Conservation (phyloP, 2,113 vertebrate species). For the Acrocephalus arundinaceus region DNA sequence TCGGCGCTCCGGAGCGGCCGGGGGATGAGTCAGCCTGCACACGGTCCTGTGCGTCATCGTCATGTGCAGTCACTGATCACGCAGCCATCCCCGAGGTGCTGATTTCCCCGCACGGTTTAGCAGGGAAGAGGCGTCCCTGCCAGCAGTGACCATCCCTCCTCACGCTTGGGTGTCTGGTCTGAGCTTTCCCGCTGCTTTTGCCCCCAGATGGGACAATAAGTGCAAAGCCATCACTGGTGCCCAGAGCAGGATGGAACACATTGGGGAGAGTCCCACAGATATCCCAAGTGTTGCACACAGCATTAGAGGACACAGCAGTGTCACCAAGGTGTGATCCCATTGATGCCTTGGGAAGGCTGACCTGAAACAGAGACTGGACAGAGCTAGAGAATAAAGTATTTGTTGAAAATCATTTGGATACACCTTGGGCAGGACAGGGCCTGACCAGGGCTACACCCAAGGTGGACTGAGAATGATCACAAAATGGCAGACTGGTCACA, state of each 20-base stretch:
- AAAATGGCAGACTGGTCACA: too few species aligned
- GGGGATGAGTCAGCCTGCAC: constrained; percentile 59
- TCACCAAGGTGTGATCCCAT: neutral
- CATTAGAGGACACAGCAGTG: accelerated
- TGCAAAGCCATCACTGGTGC: accelerated
- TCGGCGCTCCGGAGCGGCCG: neutral
- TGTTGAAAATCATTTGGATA: too few species aligned
- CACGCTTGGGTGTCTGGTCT: accelerated
- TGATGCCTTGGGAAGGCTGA: too few species aligned
- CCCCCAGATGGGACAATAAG: neutral
- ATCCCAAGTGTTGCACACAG: accelerated
- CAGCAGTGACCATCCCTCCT: neutral
- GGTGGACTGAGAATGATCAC: too few species aligned
- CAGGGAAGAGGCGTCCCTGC: neutral
- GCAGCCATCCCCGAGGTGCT: neutral
- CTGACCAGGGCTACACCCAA: too few species aligned
- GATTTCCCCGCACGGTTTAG: neutral
- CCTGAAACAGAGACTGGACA: too few species aligned
- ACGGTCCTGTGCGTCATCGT: neutral
- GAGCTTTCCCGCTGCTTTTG: neutral
- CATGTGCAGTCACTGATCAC: constrained; percentile 11
- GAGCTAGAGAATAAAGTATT: too few species aligned
- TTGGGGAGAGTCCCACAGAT: neutral
- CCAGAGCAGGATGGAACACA: accelerated
- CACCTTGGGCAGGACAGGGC: too few species aligned